Base-by-base conservation (phyloP, 2,113 vertebrate species). In the Triplophysa rosa region DNA sequence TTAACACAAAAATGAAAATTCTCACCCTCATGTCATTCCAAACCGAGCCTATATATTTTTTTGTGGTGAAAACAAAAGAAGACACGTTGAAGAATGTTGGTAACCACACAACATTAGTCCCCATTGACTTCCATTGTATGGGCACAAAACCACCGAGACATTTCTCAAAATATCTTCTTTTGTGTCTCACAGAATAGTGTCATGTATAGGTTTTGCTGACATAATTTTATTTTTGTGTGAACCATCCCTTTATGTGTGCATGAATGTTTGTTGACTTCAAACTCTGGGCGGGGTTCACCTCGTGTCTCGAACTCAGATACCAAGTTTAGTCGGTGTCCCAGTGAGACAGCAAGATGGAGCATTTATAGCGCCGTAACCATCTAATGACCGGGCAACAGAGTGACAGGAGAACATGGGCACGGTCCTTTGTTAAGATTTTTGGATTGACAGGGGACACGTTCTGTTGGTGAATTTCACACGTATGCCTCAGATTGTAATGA, bases 371-470 rank as follows among this genome's bases (percentile, higher is more conserved):
- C 21, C 8, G 9, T 61, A 77, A 54, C 74, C 37, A 59, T 65
- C 74, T 77, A 77, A 77, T 77, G 62, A 77, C 42, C 24, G 8
- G 19, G 17, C 73, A 23, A 65, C 7, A 2, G 42, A 63, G 11
- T 77, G 74, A 77, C 74, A 77, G 62, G 33, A 13, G 42, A 52
- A 65, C 74, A 65, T 12, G 1, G 47, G 61, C 62, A 61, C 0
- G 40, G 61, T 40, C 42, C 73, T 66, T 77, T 77, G 74, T 65
- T 65, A 23, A 77, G 45, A n/a, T 65, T 65, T 52, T 52, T 23
- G 26, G 62, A 65, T 65, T 77, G 62, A 65, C 61, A 77, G 74
- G 19, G 61, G 74, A 65, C 62, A 54, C 45, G 40, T 23, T 37
- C 23, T 19, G 74, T 52, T 62, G 74, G 33, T n/a, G 62, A 65